phyloP scores from a whole-genome alignment of 1,140 invertebrate genomes.

The Ostrea denselamellosa region DNA sequence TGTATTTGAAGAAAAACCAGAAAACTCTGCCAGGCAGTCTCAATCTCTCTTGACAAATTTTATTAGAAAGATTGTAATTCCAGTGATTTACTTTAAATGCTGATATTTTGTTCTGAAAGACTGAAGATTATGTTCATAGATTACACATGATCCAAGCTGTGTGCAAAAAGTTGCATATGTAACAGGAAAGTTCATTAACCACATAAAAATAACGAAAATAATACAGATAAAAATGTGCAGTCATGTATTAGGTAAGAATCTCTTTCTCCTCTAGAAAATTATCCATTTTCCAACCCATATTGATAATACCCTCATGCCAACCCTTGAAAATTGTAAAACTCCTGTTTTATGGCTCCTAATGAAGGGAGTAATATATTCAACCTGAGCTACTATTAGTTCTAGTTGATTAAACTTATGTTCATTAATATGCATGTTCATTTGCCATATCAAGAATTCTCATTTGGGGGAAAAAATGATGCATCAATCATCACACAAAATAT shows the following conservation, averaged over 20 bases:
- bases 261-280: not conserved
- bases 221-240: not conserved
- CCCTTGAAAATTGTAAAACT: not conserved
- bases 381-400: not conserved
- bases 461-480: not conserved
- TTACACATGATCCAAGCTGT: not conserved
- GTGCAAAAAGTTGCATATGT: not conserved
- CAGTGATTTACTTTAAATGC: not conserved
- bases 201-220: not conserved
- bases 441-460: not conserved
- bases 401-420: not conserved
- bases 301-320: not conserved
- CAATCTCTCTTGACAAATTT: not conserved
- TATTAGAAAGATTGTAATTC: not conserved
- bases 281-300: not conserved
- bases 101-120: not conserved
- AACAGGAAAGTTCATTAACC: not conserved
- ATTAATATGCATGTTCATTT: not conserved
- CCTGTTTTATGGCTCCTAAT: not conserved
- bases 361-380: not conserved
- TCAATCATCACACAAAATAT: not conserved
- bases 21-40: not conserved
- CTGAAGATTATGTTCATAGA: not conserved
- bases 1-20: constrained; percentile 9
- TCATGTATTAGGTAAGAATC: not conserved